phyloP scores from a whole-genome alignment of 2,888 invertebrate genomes.

The Papilio protenor region DNA sequence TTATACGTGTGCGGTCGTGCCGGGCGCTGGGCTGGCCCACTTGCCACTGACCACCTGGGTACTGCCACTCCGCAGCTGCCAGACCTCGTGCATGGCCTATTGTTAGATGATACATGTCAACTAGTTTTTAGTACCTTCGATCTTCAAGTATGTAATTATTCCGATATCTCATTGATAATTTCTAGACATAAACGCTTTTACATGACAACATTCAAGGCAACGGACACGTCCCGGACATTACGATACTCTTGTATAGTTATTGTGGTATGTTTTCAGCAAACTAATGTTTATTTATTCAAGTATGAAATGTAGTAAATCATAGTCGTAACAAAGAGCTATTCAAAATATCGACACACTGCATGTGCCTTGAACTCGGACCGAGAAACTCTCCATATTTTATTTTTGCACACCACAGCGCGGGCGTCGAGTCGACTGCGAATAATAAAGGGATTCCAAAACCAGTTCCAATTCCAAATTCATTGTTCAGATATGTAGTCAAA shows the following conservation, averaged over 20 bases:
- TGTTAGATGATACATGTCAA: constrained; percentile 1
- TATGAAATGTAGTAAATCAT: constrained; percentile 22
- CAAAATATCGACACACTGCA: not conserved
- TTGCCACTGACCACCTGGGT: constrained; percentile 40
- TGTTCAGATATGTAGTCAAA: not conserved
- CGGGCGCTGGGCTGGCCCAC: constrained; percentile 37
- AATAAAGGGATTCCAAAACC: too few relatives aligned
- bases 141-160: too few relatives aligned
- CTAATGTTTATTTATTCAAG: not conserved
- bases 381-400: constrained; percentile 1
- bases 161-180: too few relatives aligned
- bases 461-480: not conserved
- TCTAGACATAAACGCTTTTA: not conserved
- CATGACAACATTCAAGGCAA: not conserved
- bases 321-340: constrained; percentile 14
- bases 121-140: too few relatives aligned
- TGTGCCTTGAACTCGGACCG: constrained; percentile 49
- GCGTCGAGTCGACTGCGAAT: not conserved
- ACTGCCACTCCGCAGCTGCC: constrained; percentile 26
- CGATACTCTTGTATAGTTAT: not conserved
- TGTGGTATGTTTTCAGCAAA: not conserved
- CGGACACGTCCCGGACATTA: not conserved
- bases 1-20: constrained; percentile 62
- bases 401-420: constrained; percentile 13
- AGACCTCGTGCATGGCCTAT: constrained; percentile 25